A percentile compares a stretch with the other conserved stretches of the same genome.
These are phyloP conservation scores for Xiphophorus birchmanni DNA, from an alignment of 2,797 vertebrate genomes.

Conservation along the genomic window DNA sequence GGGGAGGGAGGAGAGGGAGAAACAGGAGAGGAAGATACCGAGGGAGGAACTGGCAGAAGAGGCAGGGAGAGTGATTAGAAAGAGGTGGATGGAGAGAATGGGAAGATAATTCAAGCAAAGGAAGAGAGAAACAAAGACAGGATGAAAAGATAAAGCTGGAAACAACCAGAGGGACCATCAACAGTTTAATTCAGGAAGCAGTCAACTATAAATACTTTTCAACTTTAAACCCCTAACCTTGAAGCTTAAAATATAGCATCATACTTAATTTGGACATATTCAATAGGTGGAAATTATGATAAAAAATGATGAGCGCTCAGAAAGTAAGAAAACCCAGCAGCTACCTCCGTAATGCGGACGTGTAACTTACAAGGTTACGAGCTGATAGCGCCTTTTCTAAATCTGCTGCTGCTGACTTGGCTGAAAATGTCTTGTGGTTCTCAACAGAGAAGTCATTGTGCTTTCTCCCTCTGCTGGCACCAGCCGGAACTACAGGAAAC, in stretches of 20 bases:
- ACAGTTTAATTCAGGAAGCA: not conserved
- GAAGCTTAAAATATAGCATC: not conserved
- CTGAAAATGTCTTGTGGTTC: not conserved
- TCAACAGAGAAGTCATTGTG: slow-evolving; percentile 71
- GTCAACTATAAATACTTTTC: not conserved
- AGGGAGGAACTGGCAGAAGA: slow-evolving; percentile 12
- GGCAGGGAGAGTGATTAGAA: slow-evolving; percentile 2
- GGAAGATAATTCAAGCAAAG: not conserved
- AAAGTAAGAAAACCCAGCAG: not conserved
- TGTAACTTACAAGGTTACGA: slow-evolving; percentile 13
- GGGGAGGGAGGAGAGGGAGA: slow-evolving; percentile 19
- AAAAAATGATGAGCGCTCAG: not conserved
- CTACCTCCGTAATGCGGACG: not conserved
- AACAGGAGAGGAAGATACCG: slow-evolving; percentile 22
- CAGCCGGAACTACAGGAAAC: slow-evolving; percentile 31
- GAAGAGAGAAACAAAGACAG: not conserved
- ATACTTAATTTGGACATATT: not conserved
- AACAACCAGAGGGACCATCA: not conserved
- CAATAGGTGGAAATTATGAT: not conserved
- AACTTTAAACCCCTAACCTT: not conserved
- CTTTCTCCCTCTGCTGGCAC: slow-evolving; percentile 58
- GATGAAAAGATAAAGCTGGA: not conserved
- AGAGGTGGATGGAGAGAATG: not conserved
- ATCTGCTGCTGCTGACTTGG: slow-evolving; percentile 48
- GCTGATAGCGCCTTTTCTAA: slow-evolving; percentile 30